Evolutionary conservation across 2,888 invertebrate species (phyloP).

Genomic region (Xanthorhoe spadicearia): DNA sequence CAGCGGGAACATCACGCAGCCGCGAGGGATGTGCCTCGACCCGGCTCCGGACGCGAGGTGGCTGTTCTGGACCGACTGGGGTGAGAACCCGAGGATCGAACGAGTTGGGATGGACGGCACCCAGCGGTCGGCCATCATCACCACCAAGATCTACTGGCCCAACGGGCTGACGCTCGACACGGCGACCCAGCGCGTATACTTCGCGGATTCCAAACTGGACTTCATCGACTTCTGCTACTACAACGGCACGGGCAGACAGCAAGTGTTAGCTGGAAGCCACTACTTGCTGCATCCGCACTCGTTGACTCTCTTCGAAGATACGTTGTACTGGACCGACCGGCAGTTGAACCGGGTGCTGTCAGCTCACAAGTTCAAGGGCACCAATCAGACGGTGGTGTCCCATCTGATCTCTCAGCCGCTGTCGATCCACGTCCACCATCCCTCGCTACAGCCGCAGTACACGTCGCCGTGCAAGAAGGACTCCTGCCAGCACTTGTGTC

Average conservation of each 20-base stretch:
- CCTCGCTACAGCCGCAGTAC: conserved; percentile 93
- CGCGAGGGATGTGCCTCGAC: conserved; percentile 98
- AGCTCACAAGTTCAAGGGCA: conserved; percentile 96
- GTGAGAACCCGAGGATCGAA: conserved; percentile 98
- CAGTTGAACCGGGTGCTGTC: conserved; percentile 95
- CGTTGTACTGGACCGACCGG: conserved; percentile 98
- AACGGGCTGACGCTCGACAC: conserved; percentile 98
- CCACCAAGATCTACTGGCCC: conserved; percentile 98
- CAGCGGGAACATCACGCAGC: conserved; percentile 97
- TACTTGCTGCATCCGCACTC: conserved; percentile 98
- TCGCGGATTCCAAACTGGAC: conserved; percentile 98
- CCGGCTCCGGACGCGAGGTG: conserved; percentile 94
- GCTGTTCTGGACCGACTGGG: conserved; percentile 99
- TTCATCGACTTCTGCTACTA: conserved; percentile 99
- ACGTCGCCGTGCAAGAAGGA: conserved; percentile 89
- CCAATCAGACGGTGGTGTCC: conserved; percentile 96
- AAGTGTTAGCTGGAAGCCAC: conserved; percentile 94
- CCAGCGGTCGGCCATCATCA: conserved; percentile 92
- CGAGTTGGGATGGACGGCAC: conserved; percentile 98
- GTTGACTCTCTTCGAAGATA: conserved; percentile 97
- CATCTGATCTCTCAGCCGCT: conserved; percentile 97
- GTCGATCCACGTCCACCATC: conserved; percentile 97
- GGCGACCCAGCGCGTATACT: conserved; percentile 96
- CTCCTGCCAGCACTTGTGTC: conserved; percentile 94
- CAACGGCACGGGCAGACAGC: conserved; percentile 95